Evolutionary conservation across 2,797 vertebrate species (phyloP).

Genomic region (Sarcoramphus papa): DNA sequence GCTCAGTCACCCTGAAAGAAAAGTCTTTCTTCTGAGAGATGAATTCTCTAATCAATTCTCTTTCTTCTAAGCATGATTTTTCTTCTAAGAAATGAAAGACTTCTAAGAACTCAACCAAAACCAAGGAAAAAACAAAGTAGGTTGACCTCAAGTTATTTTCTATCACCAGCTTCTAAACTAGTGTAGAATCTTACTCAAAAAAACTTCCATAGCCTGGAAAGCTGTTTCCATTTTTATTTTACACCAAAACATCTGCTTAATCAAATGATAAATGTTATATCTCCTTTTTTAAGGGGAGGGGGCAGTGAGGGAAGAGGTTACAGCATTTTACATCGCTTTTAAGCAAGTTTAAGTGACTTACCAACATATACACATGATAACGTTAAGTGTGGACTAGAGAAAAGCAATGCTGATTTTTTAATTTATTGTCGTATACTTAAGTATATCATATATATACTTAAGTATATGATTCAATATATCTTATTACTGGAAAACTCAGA

Average conservation of each 20-base stretch:
- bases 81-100: neutral
- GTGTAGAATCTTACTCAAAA: neutral
- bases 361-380: neutral
- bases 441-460: neutral
- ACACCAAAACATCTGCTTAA: neutral
- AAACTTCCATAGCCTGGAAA: neutral
- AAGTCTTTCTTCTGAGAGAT: neutral
- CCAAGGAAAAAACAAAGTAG: neutral
- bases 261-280: neutral
- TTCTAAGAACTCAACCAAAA: neutral
- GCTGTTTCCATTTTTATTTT: neutral
- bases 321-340: neutral
- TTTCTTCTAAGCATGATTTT: neutral
- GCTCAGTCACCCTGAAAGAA: neutral
- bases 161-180: neutral
- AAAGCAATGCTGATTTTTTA: neutral
- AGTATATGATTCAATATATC: neutral
- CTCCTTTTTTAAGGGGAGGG: neutral
- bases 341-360: neutral
- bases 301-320: neutral
- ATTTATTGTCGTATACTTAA: neutral
- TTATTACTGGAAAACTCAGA: neutral
- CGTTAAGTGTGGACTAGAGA: neutral
- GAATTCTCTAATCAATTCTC: neutral
- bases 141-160: neutral